phyloP scores from a whole-genome alignment of 2,888 invertebrate species.

The Lasioglossum marginatum region DNA sequence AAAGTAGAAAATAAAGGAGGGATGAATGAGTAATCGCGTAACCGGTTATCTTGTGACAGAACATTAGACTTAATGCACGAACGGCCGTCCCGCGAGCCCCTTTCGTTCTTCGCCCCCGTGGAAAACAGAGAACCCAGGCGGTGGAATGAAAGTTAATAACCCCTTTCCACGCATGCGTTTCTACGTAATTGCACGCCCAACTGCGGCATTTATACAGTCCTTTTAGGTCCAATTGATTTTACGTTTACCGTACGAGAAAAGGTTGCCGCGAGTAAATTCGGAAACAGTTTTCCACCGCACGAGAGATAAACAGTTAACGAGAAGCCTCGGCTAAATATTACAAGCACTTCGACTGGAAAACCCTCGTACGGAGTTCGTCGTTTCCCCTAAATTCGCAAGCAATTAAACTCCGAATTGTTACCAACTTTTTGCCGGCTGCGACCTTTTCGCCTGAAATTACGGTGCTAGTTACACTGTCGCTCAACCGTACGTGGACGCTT shows the following conservation, averaged over 20 bases:
- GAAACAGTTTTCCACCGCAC: neutral
- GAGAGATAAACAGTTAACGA: neutral
- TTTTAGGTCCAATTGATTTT: slow-evolving; percentile 14
- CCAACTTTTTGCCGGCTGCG: neutral
- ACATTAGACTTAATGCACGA: slow-evolving; percentile 65
- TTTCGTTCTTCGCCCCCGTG: slow-evolving; percentile 40
- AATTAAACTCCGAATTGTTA: slow-evolving; percentile 6
- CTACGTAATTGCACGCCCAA: slow-evolving; percentile 20
- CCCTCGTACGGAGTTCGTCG: neutral
- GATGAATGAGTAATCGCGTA: slow-evolving; percentile 70
- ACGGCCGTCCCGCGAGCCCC: slow-evolving; percentile 43
- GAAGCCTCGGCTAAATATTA: neutral
- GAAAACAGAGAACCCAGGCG: slow-evolving; percentile 58
- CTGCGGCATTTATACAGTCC: neutral
- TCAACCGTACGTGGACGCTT: too few relatives aligned
- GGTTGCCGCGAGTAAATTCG: neutral
- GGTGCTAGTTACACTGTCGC: neutral
- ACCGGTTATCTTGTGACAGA: slow-evolving; percentile 70
- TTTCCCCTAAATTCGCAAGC: neutral
- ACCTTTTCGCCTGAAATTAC: neutral
- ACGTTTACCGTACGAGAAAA: neutral
- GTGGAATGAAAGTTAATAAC: slow-evolving; percentile 68
- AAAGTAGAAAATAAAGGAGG: slow-evolving; percentile 36
- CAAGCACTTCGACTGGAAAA: neutral
- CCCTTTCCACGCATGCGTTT: slow-evolving; percentile 67